phyloP scores from a whole-genome alignment of 2,797 vertebrate species.

The Brachyrhaphis roseni region DNA sequence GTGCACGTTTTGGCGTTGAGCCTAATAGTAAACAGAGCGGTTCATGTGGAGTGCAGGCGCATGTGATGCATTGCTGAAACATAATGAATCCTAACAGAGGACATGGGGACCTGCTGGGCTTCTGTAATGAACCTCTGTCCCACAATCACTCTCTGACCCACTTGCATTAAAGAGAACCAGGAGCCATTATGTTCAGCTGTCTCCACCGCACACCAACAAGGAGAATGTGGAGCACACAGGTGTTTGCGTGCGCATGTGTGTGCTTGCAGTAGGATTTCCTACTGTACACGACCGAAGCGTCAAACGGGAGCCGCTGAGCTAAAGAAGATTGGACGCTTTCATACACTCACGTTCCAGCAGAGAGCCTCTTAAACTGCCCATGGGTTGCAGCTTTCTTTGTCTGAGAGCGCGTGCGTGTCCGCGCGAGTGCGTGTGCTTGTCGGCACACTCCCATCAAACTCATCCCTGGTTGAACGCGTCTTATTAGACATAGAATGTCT shows the following conservation, averaged over 20 bases:
- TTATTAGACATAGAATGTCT: constrained; percentile 46
- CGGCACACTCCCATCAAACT: constrained; percentile 23
- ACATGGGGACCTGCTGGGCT: constrained; percentile 75
- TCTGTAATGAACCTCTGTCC: constrained; percentile 82
- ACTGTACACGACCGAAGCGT: constrained; percentile 34
- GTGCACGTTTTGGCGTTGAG: not conserved
- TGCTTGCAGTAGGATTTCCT: constrained; percentile 23
- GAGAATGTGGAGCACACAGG: constrained; percentile 27
- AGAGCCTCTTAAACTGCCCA: constrained; percentile 42
- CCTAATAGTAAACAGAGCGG: constrained; percentile 36
- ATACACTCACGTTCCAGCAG: constrained; percentile 34
- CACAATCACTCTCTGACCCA: constrained; percentile 81
- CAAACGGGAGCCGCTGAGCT: constrained; percentile 13
- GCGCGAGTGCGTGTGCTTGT: constrained; percentile 22
- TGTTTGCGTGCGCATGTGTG: constrained; percentile 16
- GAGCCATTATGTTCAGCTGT: constrained; percentile 79
- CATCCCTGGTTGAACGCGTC: constrained; percentile 52
- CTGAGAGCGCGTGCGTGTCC: constrained; percentile 6
- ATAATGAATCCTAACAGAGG: constrained; percentile 83
- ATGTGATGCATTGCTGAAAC: constrained; percentile 42
- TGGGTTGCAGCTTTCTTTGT: constrained; percentile 47
- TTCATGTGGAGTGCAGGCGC: constrained; percentile 39
- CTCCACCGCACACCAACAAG: constrained; percentile 31
- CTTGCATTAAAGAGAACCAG: constrained; percentile 82
- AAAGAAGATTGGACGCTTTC: constrained; percentile 36